Evolutionary conservation across 1,140 invertebrate species (phyloP), one percentile per base, ranked within the genome.

Genomic region (Drosophila albomicans): DNA sequence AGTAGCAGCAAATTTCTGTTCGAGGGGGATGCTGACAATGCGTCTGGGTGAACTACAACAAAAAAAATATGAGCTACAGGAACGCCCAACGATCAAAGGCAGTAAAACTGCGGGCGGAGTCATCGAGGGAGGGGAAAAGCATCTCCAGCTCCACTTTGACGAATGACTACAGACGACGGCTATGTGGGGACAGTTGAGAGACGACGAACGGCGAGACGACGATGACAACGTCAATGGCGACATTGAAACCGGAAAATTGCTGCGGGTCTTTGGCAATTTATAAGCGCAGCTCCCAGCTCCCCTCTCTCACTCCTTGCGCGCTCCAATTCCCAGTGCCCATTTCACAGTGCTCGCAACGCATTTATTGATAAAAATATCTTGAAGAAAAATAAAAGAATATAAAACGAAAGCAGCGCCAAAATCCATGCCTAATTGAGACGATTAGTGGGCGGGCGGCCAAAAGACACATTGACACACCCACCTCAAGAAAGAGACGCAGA

Each of bases 171-270:
- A 71, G 67, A 48, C 65, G 52, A 30, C 6, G 30, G 30, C 30
- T 32, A 6, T 32, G 30, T 32, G 30, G 7, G 30, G 30, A 32
- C 30, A 32, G 30, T 32, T 13, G 52, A 38, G 20, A 3, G 20
- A 25, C 20, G 3, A 3, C 20, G 20, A 25, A 25, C 20, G 20
- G 20, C 20, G 20, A 25, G 15, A 54, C 70, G 61, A 68, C 85
- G 75, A 89, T 88, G 85, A 89, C 85, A 88, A 79, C 84, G 85
- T 84, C 82, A 82, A 84, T 87, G 80, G 70, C 79, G 75, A 88
- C 90, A 91, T 85, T 75, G 82, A 91, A 77, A 79, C 78, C 86
- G 82, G 90, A 85, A 91, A 91, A 91, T 91, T 85, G 82, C 90
- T 91, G 90, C 86, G 86, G 90, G 90, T 90, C 69, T 70, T 84